Percentiles rank a stretch among this genome's conserved stretches.
Conservation (phyloP, 2,113 vertebrate genomes). For the Pangasianodon hypophthalmus region DNA sequence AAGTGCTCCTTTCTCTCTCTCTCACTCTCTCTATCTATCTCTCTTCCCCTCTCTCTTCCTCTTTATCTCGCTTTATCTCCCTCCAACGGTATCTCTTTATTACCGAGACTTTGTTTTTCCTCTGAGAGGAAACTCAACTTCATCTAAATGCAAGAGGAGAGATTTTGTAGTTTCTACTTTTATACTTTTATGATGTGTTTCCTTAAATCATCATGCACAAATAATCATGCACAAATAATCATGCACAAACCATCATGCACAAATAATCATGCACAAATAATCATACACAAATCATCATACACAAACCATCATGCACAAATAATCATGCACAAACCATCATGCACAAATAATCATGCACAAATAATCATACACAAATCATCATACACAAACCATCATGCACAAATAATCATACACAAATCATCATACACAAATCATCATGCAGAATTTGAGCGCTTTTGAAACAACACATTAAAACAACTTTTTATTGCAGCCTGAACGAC, state of each 20-base stretch:
- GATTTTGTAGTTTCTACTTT: background rate
- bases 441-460: background rate
- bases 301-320: no score
- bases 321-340: no score
- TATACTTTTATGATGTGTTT: background rate
- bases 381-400: no score
- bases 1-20: background rate
- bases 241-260: no score
- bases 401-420: background rate
- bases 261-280: no score
- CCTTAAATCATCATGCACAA: background rate
- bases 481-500: background rate
- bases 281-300: no score
- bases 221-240: background rate
- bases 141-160: background rate
- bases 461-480: background rate
- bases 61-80: background rate
- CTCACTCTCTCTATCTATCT: no score
- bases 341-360: no score
- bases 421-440: background rate
- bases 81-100: background rate
- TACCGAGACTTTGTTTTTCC: background rate
- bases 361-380: no score
- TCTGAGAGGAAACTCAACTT: background rate
- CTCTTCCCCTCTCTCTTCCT: background rate